Conservation (phyloP, 2,888 invertebrate species). For the Harpagoxenus sublaevis region DNA sequence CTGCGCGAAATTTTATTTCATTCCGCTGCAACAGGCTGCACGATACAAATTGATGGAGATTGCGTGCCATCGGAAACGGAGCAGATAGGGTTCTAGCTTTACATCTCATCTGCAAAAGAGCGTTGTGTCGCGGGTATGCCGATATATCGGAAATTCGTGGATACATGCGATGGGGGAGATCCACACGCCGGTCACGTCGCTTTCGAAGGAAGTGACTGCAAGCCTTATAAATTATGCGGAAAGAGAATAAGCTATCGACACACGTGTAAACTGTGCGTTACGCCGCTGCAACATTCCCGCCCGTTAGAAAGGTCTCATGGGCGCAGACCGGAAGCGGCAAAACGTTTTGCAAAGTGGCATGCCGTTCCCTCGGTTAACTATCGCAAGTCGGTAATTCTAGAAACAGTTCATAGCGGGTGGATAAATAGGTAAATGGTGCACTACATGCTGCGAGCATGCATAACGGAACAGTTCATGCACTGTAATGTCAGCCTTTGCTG, state of each 20-base stretch:
- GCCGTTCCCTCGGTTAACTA: constrained; percentile 21
- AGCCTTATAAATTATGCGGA: constrained; percentile 67
- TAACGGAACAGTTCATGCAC: constrained; percentile 38
- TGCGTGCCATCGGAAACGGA: constrained; percentile 54
- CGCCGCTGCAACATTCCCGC: background rate
- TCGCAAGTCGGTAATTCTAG: constrained; percentile 32
- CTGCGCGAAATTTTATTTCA: constrained; percentile 21
- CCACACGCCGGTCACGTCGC: constrained; percentile 13
- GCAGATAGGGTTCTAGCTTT: constrained; percentile 18
- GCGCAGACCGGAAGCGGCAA: constrained; percentile 16
- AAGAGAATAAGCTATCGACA: constrained; percentile 63
- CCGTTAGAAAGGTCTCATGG: constrained; percentile 17
- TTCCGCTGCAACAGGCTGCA: background rate
- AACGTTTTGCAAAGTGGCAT: constrained; percentile 29
- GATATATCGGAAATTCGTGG: constrained; percentile 66
- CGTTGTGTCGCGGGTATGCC: constrained; percentile 45
- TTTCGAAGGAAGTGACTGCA: constrained; percentile 33
- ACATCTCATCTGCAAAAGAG: constrained; percentile 9
- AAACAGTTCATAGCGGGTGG: constrained; percentile 39
- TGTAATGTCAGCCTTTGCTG: constrained; percentile 31
- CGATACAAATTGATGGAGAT: constrained; percentile 63
- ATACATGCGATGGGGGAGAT: constrained; percentile 41
- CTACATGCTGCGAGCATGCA: constrained; percentile 26
- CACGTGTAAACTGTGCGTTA: constrained; percentile 28
- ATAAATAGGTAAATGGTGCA: constrained; percentile 46